Evolutionary conservation across 2,113 vertebrate species (phyloP), one percentile per base, ranked within the genome.

Genomic region (Chaetura pelagica): DNA sequence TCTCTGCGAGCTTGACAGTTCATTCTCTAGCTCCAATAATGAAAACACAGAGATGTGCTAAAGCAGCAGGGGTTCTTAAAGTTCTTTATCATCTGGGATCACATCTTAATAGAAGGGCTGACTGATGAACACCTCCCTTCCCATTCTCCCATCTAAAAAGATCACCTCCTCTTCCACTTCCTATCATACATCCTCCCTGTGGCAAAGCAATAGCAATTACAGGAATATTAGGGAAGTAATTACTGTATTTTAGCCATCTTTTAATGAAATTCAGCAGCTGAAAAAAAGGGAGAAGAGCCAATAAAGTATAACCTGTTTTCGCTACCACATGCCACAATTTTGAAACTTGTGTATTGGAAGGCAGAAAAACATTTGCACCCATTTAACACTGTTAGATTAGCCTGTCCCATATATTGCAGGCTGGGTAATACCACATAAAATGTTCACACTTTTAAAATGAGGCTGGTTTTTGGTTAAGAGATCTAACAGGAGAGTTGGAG

Each of bases 151-250:
- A 38, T 32, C 30, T 73, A 46, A 68, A 89, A 84, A 81, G 38
- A 87, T 79, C 83, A 74, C 78, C 63, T 93, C 73, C 73, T 87
- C 71, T 93, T 77, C 73, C 51, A 84, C 83, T 96, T 96, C 80
- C 82, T 84, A 44, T 82, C 46, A 21, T 66, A 54, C 66, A 90
- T 86, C 61, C 79, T 94, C 88, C 72, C 85, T 54, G n/a, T 94
- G 96, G 79, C 96, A 96, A 95, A 88, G 88, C 64, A 89, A 72
- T 44, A 94, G 57, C 76, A 92, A 95, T 96, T 96, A 94, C 61
- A 69, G 64, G 74, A 94, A 78, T 96, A 90, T 90, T 89, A 93
- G 79, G 79, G 90, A 92, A 95, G 86, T 89, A 95, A 96, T 97
- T 94, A 92, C 90, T 84, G 77, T 49, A 79, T 95, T 96, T 94